These are phyloP conservation scores for Chironomus riparius DNA, from an alignment of 2,888 invertebrate genomes.

Conservation along the genomic window DNA sequence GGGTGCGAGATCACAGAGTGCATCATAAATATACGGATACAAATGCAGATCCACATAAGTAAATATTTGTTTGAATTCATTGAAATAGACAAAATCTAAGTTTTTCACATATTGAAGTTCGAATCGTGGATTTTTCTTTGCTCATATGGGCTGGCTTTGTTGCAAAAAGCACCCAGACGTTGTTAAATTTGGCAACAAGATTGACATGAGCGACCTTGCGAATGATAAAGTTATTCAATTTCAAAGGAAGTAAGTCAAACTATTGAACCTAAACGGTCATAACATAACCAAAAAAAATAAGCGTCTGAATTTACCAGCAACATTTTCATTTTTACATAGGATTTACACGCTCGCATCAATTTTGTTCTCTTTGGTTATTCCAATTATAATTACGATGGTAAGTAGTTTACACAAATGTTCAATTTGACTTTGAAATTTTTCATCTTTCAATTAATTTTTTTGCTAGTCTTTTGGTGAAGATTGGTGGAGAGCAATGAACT, in stretches of 20 bases:
- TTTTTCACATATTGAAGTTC: constrained; percentile 40
- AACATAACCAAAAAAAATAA: no score
- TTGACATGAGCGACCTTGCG: constrained; percentile 76
- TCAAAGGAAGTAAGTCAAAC: neutral
- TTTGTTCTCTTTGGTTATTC: constrained; percentile 58
- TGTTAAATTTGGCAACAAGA: constrained; percentile 70
- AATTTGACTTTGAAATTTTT: neutral
- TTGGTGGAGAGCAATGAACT: constrained; percentile 64
- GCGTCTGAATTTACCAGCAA: neutral
- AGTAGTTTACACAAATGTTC: neutral
- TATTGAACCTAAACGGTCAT: no score
- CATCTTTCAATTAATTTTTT: neutral
- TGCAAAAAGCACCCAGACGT: constrained; percentile 87
- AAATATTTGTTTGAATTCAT: neutral
- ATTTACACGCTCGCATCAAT: constrained; percentile 36
- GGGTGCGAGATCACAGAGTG: constrained; percentile 44
- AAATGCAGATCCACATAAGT: constrained; percentile 85
- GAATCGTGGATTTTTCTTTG: constrained; percentile 88
- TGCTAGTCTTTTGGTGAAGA: constrained; percentile 68
- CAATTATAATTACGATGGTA: constrained; percentile 46
- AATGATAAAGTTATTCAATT: constrained; percentile 45
- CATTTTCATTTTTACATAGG: constrained; percentile 69
- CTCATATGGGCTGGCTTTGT: constrained; percentile 91
- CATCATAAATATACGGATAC: constrained; percentile 93
- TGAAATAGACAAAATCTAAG: constrained; percentile 24